Percentiles rank a stretch among this genome's conserved stretches.
Conservation (phyloP, 1,140 invertebrate species). For the Bombus pascuorum region DNA sequence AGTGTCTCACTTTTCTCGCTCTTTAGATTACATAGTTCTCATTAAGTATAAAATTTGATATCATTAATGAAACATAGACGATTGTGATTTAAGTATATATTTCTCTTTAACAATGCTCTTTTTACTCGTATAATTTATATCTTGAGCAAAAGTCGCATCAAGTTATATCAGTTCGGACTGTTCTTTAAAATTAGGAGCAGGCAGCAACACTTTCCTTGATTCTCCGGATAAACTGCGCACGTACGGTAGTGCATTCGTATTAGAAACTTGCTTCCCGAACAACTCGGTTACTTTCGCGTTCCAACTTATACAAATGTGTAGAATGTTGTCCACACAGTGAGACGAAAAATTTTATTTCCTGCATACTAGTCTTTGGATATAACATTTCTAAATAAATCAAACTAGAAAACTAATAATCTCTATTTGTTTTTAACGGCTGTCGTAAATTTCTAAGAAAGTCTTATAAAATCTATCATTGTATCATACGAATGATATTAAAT, state of each 20-base stretch:
- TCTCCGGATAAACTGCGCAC: slow-evolving; percentile 37
- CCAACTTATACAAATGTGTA: slow-evolving; percentile 17
- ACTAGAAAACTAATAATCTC: neutral
- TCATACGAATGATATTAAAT: neutral
- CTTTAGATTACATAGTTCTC: neutral
- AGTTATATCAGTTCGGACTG: too few species aligned
- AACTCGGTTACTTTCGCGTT: slow-evolving; percentile 69
- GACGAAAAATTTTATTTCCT: neutral
- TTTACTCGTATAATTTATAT: neutral
- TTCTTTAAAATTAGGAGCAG: slow-evolving; percentile 22
- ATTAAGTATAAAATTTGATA: neutral
- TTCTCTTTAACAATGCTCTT: neutral
- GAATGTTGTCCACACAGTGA: neutral
- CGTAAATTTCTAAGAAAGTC: neutral
- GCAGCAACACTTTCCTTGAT: slow-evolving; percentile 40
- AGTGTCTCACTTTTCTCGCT: neutral
- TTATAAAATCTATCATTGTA: neutral
- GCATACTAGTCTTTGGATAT: neutral
- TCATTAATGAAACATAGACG: neutral
- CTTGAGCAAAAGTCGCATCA: too few species aligned
- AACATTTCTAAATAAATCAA: neutral
- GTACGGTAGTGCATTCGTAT: slow-evolving; percentile 63
- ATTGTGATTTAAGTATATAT: neutral
- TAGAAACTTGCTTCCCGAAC: slow-evolving; percentile 70
- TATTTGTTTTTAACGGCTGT: too few species aligned